Percentiles rank a stretch among this genome's conserved stretches.
These are phyloP conservation scores for Portunus trituberculatus DNA, from an alignment of 1,140 invertebrate species.

Conservation along the genomic window DNA sequence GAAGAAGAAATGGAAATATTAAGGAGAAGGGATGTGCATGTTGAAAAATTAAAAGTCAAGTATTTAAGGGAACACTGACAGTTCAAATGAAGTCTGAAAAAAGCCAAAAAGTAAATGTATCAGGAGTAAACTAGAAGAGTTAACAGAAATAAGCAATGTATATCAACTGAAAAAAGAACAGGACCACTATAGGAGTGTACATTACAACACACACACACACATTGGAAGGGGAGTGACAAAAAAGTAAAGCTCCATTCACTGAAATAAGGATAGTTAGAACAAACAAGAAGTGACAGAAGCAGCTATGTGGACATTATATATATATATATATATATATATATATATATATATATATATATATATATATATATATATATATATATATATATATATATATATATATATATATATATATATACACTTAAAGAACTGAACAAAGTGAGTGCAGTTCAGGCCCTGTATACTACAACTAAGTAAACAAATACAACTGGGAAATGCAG, in stretches of 20 bases:
- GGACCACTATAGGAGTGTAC: background rate
- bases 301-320: conserved; percentile 21
- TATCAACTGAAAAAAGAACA: background rate
- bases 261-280: too few relatives aligned
- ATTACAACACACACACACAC: background rate
- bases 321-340: conserved; percentile 55
- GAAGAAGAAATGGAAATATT: too few relatives aligned
- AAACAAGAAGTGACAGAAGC: too few relatives aligned
- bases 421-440: background rate
- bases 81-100: background rate
- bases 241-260: too few relatives aligned
- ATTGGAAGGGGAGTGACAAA: too few relatives aligned
- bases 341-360: conserved; percentile 55
- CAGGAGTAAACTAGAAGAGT: background rate
- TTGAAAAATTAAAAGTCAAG: too few relatives aligned
- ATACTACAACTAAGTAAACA: background rate
- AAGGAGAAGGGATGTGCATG: too few relatives aligned
- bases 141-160: background rate
- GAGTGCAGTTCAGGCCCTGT: background rate
- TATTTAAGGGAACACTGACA: background rate
- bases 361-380: conserved; percentile 54
- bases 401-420: conserved; percentile 53
- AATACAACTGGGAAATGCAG: background rate
- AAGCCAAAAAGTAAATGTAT: background rate
- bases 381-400: conserved; percentile 54